phyloP scores from a whole-genome alignment of 1,140 invertebrate genomes.

The Meloidogyne chitwoodi region DNA sequence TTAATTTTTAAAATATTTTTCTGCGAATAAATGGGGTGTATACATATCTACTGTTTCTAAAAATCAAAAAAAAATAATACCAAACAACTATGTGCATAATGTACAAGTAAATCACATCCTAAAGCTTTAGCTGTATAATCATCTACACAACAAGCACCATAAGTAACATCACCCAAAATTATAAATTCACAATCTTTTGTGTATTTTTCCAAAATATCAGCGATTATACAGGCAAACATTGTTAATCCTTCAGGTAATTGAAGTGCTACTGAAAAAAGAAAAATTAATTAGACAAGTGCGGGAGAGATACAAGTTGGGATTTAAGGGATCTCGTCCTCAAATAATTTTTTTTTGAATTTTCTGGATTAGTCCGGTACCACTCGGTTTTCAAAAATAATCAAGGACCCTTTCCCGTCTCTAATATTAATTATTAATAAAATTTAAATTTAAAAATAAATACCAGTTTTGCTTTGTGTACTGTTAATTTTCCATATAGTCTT shows the following conservation, averaged over 20 bases:
- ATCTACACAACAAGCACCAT: constrained; percentile 99
- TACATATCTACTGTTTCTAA: no score
- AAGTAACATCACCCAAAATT: constrained; percentile 97
- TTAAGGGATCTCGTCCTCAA: no score
- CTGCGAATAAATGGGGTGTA: no score
- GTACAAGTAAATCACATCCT: constrained; percentile 82
- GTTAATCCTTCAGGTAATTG: constrained; percentile 92
- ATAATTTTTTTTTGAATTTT: no score
- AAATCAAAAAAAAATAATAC: constrained; percentile 62
- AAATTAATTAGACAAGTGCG: constrained; percentile 9
- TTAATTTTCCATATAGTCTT: constrained; percentile 95
- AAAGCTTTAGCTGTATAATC: constrained; percentile 87
- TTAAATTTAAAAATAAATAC: constrained; percentile 39
- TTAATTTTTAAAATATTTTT: no score
- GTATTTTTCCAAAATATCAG: constrained; percentile 88
- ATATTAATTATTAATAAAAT: no score
- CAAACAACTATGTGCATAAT: constrained; percentile 96
- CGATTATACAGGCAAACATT: constrained; percentile 84
- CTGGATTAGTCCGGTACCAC: no score
- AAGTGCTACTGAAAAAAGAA: constrained; percentile 72
- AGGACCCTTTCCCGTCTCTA: no score
- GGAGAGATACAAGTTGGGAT: no score
- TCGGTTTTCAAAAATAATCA: no score
- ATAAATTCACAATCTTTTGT: constrained; percentile 80
- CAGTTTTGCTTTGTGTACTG: constrained; percentile 72